Evolutionary conservation across 2,888 invertebrate genomes (phyloP).

Genomic region (Macaria liturata): DNA sequence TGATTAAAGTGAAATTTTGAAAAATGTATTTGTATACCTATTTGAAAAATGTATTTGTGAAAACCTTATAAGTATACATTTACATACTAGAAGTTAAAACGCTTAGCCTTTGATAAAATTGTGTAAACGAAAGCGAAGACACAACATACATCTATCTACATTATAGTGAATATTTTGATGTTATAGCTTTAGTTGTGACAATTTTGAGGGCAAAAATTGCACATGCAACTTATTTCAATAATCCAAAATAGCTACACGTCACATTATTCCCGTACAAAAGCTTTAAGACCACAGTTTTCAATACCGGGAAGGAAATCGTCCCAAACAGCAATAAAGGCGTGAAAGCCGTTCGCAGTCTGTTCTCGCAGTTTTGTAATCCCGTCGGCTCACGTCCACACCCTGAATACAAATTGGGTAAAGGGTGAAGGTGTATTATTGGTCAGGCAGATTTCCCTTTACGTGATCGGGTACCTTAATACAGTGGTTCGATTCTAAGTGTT

Average conservation of each 20-base stretch:
- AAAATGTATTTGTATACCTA: no score
- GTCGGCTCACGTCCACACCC: conserved; percentile 44
- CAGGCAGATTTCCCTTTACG: conserved; percentile 69
- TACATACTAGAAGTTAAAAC: no score
- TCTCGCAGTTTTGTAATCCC: conserved; percentile 65
- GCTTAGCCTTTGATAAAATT: no score
- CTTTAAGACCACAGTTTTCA: conserved; percentile 36
- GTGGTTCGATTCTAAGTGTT: conserved; percentile 57
- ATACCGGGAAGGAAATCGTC: conserved; percentile 37
- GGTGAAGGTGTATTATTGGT: conserved; percentile 70
- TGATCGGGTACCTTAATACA: conserved; percentile 58
- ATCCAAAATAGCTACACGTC: background rate
- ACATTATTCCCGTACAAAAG: conserved; percentile 11
- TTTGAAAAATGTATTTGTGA: no score
- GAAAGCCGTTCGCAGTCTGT: conserved; percentile 64
- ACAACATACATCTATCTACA: no score
- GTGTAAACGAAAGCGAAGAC: no score
- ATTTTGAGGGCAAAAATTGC: no score
- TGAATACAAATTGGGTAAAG: conserved; percentile 67
- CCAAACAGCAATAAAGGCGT: conserved; percentile 56
- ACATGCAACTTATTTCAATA: background rate
- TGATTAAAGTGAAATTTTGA: no score
- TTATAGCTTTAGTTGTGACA: no score
- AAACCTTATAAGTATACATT: no score
- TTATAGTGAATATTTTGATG: no score